Evolutionary conservation across 2,888 invertebrate genomes (phyloP).

Genomic region (Syritta pipiens): DNA sequence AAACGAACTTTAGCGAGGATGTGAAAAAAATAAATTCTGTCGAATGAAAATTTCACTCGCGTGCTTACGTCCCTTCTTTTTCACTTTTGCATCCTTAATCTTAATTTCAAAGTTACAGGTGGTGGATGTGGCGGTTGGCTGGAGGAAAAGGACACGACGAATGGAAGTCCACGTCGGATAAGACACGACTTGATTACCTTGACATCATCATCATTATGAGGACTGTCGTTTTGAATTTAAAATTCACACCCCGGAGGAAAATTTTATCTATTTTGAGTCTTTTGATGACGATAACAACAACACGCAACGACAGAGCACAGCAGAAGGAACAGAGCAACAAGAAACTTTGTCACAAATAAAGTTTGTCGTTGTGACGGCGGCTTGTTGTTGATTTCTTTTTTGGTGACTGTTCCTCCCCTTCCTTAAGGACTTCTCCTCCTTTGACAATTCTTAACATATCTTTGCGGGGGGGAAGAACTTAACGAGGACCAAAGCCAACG

Average conservation of each 20-base stretch:
- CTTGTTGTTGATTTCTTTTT: conserved; percentile 6
- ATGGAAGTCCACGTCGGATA: conserved; percentile 27
- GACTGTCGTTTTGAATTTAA: conserved; percentile 45
- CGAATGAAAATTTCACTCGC: conserved; percentile 39
- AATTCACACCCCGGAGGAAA: conserved; percentile 24
- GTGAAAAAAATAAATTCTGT: background rate
- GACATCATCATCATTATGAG: conserved; percentile 60
- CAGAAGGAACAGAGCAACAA: background rate
- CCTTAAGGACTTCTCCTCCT: no score
- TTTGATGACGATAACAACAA: no score
- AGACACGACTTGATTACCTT: conserved; percentile 57
- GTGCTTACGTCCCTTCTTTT: conserved; percentile 17
- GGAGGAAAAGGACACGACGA: background rate
- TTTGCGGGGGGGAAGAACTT: background rate
- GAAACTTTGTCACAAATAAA: conserved; percentile 16
- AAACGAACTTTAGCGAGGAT: background rate
- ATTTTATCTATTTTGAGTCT: background rate
- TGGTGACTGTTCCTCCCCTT: background rate
- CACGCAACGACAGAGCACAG: no score
- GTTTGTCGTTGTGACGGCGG: background rate
- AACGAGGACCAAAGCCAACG: conserved; percentile 15
- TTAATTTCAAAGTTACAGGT: conserved; percentile 54
- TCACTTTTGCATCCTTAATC: conserved; percentile 16
- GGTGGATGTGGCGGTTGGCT: conserved; percentile 29
- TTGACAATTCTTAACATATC: no score